Evolutionary conservation across 2,888 invertebrate genomes (phyloP).

Genomic region (Drosophila rubida): DNA sequence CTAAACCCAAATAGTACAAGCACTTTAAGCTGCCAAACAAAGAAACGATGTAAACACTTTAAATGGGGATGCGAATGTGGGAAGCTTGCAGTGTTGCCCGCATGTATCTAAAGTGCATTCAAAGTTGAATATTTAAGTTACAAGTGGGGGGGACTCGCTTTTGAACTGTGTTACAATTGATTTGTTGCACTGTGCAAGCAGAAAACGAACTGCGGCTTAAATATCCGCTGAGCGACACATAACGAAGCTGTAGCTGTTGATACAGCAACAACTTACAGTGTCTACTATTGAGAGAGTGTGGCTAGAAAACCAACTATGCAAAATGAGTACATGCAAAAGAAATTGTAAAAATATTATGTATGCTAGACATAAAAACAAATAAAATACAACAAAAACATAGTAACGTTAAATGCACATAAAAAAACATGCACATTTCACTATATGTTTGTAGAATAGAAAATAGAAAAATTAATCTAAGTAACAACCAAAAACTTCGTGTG

Average conservation of each 20-base stretch:
- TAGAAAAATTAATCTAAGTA: constrained; percentile 56
- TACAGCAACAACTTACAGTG: constrained; percentile 29
- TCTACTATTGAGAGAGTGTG: constrained; percentile 3
- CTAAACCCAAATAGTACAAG: constrained; percentile 20
- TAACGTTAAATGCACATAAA: constrained; percentile 5
- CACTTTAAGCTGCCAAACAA: constrained; percentile 38
- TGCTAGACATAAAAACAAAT: constrained; percentile 27
- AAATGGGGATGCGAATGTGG: constrained; percentile 12
- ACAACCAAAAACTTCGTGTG: constrained; percentile 25
- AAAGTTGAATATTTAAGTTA: background rate
- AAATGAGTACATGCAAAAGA: constrained; percentile 61
- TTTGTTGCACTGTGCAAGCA: constrained; percentile 55
- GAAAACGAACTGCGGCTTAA: constrained; percentile 18
- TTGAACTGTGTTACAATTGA: background rate
- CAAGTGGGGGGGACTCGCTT: background rate
- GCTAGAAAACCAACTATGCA: constrained; percentile 35
- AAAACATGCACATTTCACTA: constrained; percentile 31
- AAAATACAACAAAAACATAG: constrained; percentile 5
- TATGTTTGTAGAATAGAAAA: constrained; percentile 34
- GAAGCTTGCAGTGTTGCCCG: constrained; percentile 17
- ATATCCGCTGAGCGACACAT: constrained; percentile 25
- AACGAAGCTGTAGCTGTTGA: constrained; percentile 15
- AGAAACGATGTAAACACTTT: constrained; percentile 30
- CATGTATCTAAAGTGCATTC: constrained; percentile 1
- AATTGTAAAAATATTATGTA: constrained; percentile 50